These are phyloP conservation scores for Pseudopipra pipra DNA, from an alignment of 2,113 vertebrate genomes.

Conservation along the genomic window DNA sequence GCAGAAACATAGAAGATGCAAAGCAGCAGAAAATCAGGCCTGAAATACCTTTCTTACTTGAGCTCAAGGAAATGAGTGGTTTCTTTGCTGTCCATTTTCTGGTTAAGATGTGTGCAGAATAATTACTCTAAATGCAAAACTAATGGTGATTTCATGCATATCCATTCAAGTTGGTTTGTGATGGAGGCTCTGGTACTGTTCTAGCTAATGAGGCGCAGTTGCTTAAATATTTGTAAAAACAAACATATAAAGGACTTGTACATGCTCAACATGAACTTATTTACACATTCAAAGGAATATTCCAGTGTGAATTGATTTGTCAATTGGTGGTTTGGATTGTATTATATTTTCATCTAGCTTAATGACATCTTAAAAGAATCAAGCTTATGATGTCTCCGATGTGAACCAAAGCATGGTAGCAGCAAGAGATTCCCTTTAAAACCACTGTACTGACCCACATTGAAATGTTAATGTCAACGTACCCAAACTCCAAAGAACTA, in stretches of 20 bases:
- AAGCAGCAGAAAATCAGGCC: background rate
- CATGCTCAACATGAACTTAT: constrained; percentile 26
- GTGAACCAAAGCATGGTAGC: background rate
- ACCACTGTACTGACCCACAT: background rate
- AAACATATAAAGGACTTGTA: constrained; percentile 12
- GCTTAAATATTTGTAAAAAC: constrained; percentile 49
- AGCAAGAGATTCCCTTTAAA: background rate
- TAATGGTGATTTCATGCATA: constrained; percentile 54
- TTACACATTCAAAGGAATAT: constrained; percentile 40
- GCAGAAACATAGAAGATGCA: background rate
- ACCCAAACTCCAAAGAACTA: background rate
- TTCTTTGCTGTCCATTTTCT: constrained; percentile 3
- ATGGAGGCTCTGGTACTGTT: background rate
- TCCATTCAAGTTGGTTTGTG: constrained; percentile 27
- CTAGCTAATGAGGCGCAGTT: constrained; percentile 36
- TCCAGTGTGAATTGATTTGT: constrained; percentile 9
- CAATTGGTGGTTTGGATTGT: background rate
- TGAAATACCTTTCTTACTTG: constrained; percentile 1
- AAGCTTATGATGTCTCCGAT: background rate
- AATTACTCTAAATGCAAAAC: constrained; percentile 30
- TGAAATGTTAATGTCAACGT: accelerated
- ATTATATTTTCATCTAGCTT: constrained; percentile 14
- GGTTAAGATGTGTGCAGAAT: constrained; percentile 9
- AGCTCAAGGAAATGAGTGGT: background rate
- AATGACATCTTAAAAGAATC: constrained; percentile 2